phyloP scores from a whole-genome alignment of 2,797 vertebrate species.

The Phrynocephalus forsythii region DNA sequence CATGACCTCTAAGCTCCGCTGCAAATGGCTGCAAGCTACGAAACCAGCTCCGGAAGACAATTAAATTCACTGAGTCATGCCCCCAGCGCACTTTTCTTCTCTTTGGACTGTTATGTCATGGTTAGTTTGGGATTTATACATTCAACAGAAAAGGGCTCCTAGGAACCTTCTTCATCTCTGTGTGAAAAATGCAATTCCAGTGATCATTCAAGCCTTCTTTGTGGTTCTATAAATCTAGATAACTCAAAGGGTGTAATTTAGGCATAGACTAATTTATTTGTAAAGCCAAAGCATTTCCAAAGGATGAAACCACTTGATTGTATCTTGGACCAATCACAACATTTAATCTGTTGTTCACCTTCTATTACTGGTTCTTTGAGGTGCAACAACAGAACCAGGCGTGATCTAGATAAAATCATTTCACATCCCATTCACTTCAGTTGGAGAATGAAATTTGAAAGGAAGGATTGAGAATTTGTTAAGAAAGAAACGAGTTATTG shows the following conservation, averaged over 20 bases:
- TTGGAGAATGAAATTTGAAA: neutral
- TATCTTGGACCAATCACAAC: slow-evolving; percentile 59
- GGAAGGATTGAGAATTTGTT: too few species aligned
- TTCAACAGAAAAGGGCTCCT: neutral
- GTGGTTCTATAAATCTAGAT: slow-evolving; percentile 23
- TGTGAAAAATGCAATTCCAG: neutral
- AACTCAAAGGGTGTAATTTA: slow-evolving; percentile 34
- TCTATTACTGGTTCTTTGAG: slow-evolving; percentile 54
- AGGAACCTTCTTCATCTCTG: neutral
- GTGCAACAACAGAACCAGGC: neutral
- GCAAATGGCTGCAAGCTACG: too few species aligned
- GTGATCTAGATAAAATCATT: neutral
- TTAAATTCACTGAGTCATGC: too few species aligned
- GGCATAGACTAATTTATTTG: slow-evolving; percentile 66
- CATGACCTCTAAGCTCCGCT: too few species aligned
- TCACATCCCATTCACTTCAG: neutral
- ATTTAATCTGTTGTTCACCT: slow-evolving; percentile 74
- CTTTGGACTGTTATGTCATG: neutral
- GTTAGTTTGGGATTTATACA: neutral
- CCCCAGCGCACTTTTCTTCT: too few species aligned
- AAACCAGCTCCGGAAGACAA: too few species aligned
- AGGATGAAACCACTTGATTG: slow-evolving; percentile 48
- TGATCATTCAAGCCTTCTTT: neutral
- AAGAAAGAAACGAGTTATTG: too few species aligned
- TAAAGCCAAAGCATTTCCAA: slow-evolving; percentile 40